A percentile compares a stretch with the other conserved stretches of the same genome.
Conservation (phyloP, 1,140 invertebrate species). For the Hylaeus volcanicus region DNA sequence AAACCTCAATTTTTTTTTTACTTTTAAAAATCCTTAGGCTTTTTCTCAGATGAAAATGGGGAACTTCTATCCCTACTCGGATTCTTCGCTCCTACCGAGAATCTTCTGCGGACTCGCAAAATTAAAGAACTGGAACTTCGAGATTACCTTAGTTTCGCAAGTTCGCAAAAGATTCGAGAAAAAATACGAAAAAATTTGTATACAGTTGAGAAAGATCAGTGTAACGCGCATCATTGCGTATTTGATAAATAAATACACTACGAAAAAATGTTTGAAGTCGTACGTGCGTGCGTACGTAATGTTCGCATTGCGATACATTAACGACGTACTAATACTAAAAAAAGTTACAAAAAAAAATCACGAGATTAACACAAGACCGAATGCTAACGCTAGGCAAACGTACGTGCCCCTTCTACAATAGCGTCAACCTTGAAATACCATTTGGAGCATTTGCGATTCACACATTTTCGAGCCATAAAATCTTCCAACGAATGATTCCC, state of each 20-base stretch:
- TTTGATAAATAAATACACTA: conserved; percentile 32
- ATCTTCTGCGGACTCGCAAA: too few species aligned
- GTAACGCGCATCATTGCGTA: neutral
- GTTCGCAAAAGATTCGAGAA: too few species aligned
- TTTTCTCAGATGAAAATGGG: too few species aligned
- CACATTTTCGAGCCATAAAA: neutral
- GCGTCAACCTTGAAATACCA: neutral
- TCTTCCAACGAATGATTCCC: neutral
- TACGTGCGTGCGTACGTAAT: neutral
- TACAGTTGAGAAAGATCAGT: conserved; percentile 6
- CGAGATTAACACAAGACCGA: neutral
- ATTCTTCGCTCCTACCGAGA: too few species aligned
- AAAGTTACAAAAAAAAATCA: conserved; percentile 1
- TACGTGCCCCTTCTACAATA: neutral
- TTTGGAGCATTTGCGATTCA: neutral
- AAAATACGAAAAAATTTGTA: neutral
- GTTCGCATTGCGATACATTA: neutral
- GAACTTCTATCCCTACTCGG: too few species aligned
- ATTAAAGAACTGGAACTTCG: too few species aligned
- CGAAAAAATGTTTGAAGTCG: neutral
- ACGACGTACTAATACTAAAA: neutral
- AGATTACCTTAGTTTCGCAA: too few species aligned
- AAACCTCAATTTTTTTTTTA: too few species aligned
- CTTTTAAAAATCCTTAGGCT: too few species aligned
- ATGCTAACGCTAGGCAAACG: neutral